These are phyloP conservation scores for Balanococcus diminutus DNA, from an alignment of 2,888 invertebrate genomes.

Conservation along the genomic window DNA sequence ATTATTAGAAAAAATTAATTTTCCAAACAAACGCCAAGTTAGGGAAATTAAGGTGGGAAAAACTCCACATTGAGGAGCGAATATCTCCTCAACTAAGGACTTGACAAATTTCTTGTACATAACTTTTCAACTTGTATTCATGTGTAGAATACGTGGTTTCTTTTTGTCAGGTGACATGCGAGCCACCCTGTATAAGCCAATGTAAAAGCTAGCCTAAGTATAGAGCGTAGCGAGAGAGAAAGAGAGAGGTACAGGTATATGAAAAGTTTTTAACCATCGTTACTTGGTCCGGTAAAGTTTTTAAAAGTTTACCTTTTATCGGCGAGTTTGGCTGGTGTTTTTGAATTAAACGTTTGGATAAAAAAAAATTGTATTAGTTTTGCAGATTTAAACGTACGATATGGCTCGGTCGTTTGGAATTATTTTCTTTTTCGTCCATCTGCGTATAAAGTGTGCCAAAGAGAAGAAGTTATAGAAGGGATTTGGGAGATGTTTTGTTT, in stretches of 20 bases:
- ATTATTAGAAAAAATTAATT: too few relatives aligned
- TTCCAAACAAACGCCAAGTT: too few relatives aligned
- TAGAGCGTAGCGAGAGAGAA: neutral
- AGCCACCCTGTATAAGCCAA: too few relatives aligned
- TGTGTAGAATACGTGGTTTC: too few relatives aligned
- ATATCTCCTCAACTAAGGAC: too few relatives aligned
- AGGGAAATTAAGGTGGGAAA: too few relatives aligned
- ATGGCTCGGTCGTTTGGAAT: neutral
- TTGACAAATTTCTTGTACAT: too few relatives aligned
- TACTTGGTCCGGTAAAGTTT: constrained; percentile 5
- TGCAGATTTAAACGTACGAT: neutral
- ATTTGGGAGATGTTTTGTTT: neutral
- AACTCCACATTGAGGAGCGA: too few relatives aligned
- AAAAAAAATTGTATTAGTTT: neutral
- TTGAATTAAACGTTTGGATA: neutral
- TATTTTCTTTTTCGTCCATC: neutral
- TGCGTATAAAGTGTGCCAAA: neutral
- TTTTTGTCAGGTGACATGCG: too few relatives aligned
- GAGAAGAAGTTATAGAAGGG: neutral
- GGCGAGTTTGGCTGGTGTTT: neutral
- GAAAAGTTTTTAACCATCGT: neutral
- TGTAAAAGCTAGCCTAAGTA: neutral
- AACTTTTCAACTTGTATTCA: too few relatives aligned
- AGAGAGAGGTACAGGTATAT: neutral
- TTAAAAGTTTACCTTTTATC: neutral